These are phyloP conservation scores for Nerophis ophidion DNA, from an alignment of 2,113 vertebrate species.

Conservation along the genomic window DNA sequence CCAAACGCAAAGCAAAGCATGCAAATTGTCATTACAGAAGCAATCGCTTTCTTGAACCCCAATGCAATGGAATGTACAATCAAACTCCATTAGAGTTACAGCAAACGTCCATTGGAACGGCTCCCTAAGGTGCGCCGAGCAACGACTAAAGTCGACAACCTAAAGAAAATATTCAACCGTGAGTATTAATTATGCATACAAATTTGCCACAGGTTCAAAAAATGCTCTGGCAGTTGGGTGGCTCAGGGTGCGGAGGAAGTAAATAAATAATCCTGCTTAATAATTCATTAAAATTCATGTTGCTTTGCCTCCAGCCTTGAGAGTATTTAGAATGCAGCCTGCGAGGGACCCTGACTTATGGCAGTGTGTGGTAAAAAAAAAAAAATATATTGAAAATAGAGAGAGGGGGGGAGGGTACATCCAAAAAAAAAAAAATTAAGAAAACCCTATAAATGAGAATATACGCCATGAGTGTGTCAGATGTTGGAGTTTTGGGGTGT, in stretches of 20 bases:
- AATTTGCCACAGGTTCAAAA: conserved; percentile 62
- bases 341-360: conserved; percentile 53
- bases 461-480: conserved; percentile 18
- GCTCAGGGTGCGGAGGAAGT: conserved; percentile 65
- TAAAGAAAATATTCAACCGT: conserved; percentile 55
- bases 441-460: conserved; percentile 1
- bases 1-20: conserved; percentile 31
- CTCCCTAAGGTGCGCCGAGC: conserved; percentile 31
- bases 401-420: background rate
- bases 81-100: conserved; percentile 38
- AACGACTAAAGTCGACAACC: conserved; percentile 38
- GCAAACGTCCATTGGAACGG: conserved; percentile 20
- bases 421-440: background rate
- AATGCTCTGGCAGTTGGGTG: conserved; percentile 68
- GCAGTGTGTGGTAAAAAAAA: conserved; percentile 39
- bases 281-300: conserved; percentile 73
- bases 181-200: conserved; percentile 60
- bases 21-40: conserved; percentile 24
- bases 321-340: conserved; percentile 68
- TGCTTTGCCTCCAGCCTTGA: conserved; percentile 69
- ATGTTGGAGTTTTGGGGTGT: too few species aligned
- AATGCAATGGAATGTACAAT: conserved; percentile 16
- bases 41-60: conserved; percentile 10
- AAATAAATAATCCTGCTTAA: conserved; percentile 75
- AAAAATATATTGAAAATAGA: conserved; percentile 45